Percentiles rank a stretch among this genome's conserved stretches.
These are phyloP conservation scores for Leptoteleia sp. DNA, from an alignment of 1,140 invertebrate genomes.

Conservation along the genomic window DNA sequence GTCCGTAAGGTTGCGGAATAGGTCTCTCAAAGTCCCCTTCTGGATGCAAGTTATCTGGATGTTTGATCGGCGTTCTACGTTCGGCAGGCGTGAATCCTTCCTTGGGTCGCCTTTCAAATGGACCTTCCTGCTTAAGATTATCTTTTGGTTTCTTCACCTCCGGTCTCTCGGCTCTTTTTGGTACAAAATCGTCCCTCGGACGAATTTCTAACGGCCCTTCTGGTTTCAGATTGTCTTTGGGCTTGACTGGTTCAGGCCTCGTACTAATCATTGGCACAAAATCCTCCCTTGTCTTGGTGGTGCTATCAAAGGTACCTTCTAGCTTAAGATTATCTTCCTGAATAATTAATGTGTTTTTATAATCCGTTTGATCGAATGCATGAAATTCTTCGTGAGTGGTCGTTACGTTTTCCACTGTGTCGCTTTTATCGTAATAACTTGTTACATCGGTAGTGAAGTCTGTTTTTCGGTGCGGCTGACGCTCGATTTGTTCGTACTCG, in stretches of 20 bases:
- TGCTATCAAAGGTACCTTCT: slow-evolving; percentile 82
- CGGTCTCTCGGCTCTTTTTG: slow-evolving; percentile 72
- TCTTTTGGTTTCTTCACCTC: slow-evolving; percentile 78
- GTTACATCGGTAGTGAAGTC: slow-evolving; percentile 53
- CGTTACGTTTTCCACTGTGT: slow-evolving; percentile 75
- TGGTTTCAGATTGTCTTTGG: slow-evolving; percentile 82
- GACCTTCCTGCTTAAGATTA: slow-evolving; percentile 84
- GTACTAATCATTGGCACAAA: slow-evolving; percentile 72
- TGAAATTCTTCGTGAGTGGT: slow-evolving; percentile 77
- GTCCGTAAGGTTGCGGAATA: slow-evolving; percentile 77
- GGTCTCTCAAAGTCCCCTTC: slow-evolving; percentile 80
- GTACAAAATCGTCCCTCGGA: slow-evolving; percentile 80
- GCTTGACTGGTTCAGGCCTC: slow-evolving; percentile 81
- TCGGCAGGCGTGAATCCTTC: too few relatives aligned
- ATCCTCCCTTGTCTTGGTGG: slow-evolving; percentile 77
- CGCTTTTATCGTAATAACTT: slow-evolving; percentile 72
- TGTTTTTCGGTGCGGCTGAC: slow-evolving; percentile 69
- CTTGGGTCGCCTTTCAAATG: too few relatives aligned
- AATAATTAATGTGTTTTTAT: slow-evolving; percentile 74
- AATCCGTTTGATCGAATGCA: slow-evolving; percentile 73
- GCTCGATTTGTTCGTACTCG: slow-evolving; percentile 74
- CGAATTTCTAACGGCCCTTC: slow-evolving; percentile 84
- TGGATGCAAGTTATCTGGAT: too few relatives aligned
- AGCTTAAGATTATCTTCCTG: slow-evolving; percentile 80
- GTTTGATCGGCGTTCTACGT: too few relatives aligned